phyloP scores from a whole-genome alignment of 2,113 vertebrate genomes.

The Bos javanicus region DNA sequence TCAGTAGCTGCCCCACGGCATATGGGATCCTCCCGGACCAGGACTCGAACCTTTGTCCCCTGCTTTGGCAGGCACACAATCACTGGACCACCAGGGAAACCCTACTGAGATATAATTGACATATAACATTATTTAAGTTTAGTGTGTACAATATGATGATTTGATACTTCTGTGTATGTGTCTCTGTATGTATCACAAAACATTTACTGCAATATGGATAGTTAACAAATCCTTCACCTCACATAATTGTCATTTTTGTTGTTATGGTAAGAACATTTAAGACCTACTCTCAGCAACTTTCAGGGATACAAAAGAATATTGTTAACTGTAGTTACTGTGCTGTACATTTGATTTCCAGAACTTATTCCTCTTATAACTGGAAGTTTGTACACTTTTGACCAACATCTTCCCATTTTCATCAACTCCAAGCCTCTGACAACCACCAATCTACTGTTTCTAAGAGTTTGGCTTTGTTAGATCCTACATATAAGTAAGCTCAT shows the following conservation, averaged over 20 bases:
- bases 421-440: neutral
- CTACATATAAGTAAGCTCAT: neutral
- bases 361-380: neutral
- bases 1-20: neutral
- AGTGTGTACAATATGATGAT: neutral
- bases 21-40: neutral
- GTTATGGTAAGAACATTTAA: neutral
- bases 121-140: neutral
- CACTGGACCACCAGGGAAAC: neutral
- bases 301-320: neutral
- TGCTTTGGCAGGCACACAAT: neutral
- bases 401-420: neutral
- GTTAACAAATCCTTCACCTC: neutral
- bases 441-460: neutral
- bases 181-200: neutral
- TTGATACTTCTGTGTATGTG: neutral
- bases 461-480: neutral
- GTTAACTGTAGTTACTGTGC: neutral
- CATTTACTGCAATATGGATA: neutral
- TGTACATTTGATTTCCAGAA: neutral
- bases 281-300: neutral
- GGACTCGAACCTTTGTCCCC: neutral
- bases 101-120: neutral
- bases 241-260: neutral
- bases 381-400: neutral